Conservation (phyloP, 2,797 vertebrate species). For the Chiloscyllium punctatum region DNA sequence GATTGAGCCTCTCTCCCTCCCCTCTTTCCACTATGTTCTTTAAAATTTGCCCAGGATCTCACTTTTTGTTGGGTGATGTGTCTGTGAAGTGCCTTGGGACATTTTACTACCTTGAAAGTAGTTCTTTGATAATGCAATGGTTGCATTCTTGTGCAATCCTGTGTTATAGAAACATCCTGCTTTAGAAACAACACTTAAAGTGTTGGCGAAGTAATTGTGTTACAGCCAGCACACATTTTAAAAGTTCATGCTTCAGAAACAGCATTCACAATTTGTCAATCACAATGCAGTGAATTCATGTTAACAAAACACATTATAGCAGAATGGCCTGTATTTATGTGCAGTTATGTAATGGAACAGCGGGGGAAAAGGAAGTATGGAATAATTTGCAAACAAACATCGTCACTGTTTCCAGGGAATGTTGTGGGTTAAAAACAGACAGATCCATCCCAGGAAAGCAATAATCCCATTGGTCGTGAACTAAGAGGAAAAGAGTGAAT, state of each 20-base stretch:
- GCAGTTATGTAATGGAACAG: background rate
- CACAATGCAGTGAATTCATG: too few relatives aligned
- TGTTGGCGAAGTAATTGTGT: too few relatives aligned
- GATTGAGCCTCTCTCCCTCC: background rate
- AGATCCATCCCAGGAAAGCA: background rate
- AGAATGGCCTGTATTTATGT: background rate
- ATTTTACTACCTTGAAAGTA: background rate
- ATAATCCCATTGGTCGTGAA: too few relatives aligned
- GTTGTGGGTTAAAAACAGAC: background rate
- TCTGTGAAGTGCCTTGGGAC: background rate
- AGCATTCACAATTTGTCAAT: too few relatives aligned
- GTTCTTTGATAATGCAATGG: too few relatives aligned
- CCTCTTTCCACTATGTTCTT: background rate
- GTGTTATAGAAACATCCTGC: too few relatives aligned
- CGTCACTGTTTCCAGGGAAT: background rate
- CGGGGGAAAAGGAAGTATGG: background rate
- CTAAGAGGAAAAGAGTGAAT: background rate
- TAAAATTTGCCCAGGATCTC: background rate
- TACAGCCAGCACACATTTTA: too few relatives aligned
- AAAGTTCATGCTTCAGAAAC: too few relatives aligned
- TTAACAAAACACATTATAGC: too few relatives aligned
- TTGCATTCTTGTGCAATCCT: too few relatives aligned
- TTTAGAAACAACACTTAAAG: too few relatives aligned
- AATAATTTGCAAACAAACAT: background rate
- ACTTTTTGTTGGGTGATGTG: background rate